Base-by-base conservation (phyloP, 2,113 vertebrate genomes). In the Carlito syrichta region DNA sequence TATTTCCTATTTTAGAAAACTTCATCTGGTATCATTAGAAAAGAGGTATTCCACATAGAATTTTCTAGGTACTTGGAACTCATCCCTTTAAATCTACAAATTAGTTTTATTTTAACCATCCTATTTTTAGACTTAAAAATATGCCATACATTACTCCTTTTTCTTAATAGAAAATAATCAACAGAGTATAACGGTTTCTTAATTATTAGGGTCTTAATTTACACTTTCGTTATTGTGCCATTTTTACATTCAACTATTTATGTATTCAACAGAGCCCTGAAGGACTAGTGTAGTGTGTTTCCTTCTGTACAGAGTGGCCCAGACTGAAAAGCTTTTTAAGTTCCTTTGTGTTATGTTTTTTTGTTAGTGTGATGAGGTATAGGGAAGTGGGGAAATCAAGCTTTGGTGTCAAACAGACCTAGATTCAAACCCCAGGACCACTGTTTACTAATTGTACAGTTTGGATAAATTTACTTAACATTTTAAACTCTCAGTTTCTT, bases 131-230 rank as follows among this genome's bases (percentile, higher is more conserved):
- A 40, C 38, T 73, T 30, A 1, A 89, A 94, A 95, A 88, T 73
- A 89, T 82, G 25, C 32, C 27, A 11, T 50, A 20, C 12, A 45
- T 45, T 45, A 25, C 12, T 23, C 22, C 88, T 9, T 68, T 76
- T 91, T 96, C 83, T 91, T 81, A 91, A 90, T 62, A 58, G 63
- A 88, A 38, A 85, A 69, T 74, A 78, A 69, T 78, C n/a, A 92
- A 40, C 43, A 54, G 60, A 73, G 48, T 43, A 11, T 43, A 63
- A 63, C 35, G 20, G 13, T 45, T 95, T 83, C 50, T 71, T 87
- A 76, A 76, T 78, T 81, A 77, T 66, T 74, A 77, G n/a, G 62
- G 35, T 71, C 50, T 86, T 35, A 25, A 43, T 74, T 94, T 92
- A 74, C 25, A 73, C 4, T 32, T 86, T 56, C 38, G 60, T 93